Evolutionary conservation across 2,888 invertebrate genomes (phyloP).

Genomic region (Cephus sareptanus): DNA sequence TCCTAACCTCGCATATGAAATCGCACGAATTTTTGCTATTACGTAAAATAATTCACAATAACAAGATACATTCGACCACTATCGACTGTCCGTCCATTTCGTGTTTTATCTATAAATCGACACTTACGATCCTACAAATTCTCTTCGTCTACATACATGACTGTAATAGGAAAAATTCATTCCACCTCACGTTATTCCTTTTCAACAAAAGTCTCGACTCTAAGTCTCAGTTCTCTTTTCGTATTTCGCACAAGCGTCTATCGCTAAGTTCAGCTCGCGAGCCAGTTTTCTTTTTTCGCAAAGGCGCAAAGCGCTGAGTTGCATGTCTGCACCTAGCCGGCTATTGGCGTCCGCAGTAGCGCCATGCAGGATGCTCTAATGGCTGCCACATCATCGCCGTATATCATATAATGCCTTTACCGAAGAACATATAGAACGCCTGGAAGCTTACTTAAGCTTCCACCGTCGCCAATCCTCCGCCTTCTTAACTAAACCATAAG

Average conservation of each 20-base stretch:
- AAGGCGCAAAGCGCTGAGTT: slow-evolving; percentile 18
- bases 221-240: not conserved
- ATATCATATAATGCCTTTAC: slow-evolving; percentile 3
- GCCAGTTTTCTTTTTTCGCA: slow-evolving; percentile 4
- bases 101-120: not conserved
- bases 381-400: slow-evolving; percentile 17
- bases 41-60: not conserved
- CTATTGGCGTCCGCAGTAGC: slow-evolving; percentile 2
- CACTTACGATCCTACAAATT: not conserved
- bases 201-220: not conserved
- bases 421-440: not conserved
- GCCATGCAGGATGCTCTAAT: slow-evolving; percentile 13
- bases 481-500: not conserved
- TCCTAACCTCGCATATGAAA: not conserved
- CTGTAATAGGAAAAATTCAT: not conserved
- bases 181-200: not conserved
- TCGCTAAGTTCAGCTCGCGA: not conserved
- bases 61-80: not conserved
- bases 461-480: not conserved
- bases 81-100: not conserved
- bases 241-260: not conserved
- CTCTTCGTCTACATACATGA: not conserved
- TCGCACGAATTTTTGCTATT: not conserved
- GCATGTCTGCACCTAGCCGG: slow-evolving; percentile 11
- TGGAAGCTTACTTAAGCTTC: not conserved